Percentiles rank a stretch among this genome's conserved stretches.
These are phyloP conservation scores for Dendroctonus ponderosae DNA, from an alignment of 1,140 invertebrate species.

Conservation along the genomic window DNA sequence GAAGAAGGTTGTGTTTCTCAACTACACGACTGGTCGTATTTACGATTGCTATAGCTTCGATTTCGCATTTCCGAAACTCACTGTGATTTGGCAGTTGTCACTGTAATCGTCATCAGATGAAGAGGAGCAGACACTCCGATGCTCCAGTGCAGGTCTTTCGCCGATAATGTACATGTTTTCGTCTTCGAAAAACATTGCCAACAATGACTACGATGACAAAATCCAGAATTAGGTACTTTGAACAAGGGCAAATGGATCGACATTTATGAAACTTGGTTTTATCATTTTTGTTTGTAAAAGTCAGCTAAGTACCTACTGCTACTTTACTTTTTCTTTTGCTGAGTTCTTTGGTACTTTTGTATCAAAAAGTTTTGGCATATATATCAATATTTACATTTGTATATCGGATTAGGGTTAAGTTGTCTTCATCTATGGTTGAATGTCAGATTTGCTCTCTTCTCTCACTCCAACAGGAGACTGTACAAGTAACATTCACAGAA, in stretches of 20 bases:
- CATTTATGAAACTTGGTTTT: not conserved
- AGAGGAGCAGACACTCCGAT: conserved; percentile 22
- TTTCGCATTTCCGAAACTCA: not conserved
- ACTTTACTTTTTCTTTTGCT: too few species aligned
- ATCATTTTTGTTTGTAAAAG: too few species aligned
- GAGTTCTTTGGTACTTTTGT: too few species aligned
- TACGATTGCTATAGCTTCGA: not conserved
- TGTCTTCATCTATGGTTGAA: too few species aligned
- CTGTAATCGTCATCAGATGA: conserved; percentile 27
- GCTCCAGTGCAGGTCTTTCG: conserved; percentile 9
- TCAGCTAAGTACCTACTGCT: too few species aligned
- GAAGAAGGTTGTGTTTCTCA: not conserved
- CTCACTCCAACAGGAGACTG: too few species aligned
- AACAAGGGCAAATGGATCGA: too few species aligned
- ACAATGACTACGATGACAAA: not conserved
- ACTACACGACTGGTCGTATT: not conserved
- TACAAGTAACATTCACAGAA: too few species aligned
- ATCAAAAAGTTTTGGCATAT: too few species aligned
- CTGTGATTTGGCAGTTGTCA: conserved; percentile 31
- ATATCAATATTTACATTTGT: too few species aligned
- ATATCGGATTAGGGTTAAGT: too few species aligned
- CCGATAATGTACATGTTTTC: conserved; percentile 14
- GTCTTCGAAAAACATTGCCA: conserved; percentile 22
- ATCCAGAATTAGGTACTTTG: not conserved
- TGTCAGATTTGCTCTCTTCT: too few species aligned